phyloP scores from a whole-genome alignment of 2,113 vertebrate genomes.

The Eolophus roseicapilla region DNA sequence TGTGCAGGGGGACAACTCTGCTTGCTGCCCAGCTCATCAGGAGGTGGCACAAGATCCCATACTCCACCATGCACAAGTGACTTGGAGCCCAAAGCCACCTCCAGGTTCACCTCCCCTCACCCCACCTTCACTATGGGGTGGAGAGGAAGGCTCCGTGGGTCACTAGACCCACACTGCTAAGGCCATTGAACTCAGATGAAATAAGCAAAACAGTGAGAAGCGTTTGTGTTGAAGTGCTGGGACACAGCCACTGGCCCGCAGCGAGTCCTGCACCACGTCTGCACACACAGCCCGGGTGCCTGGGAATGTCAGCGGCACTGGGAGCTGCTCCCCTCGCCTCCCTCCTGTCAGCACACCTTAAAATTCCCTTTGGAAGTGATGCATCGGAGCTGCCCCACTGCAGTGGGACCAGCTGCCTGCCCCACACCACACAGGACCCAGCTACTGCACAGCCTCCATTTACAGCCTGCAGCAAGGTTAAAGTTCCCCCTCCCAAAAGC shows the following conservation, averaged over 20 bases:
- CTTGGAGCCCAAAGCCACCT: not conserved
- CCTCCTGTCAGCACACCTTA: not conserved
- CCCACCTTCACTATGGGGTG: accelerated
- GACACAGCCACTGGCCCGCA: not conserved
- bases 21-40: accelerated
- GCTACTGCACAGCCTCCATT: accelerated
- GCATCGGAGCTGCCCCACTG: not conserved
- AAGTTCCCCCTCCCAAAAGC: not conserved
- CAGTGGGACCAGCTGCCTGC: not conserved
- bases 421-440: not conserved
- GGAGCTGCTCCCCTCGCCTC: not conserved
- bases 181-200: not conserved
- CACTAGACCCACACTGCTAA: not conserved
- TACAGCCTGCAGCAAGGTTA: not conserved
- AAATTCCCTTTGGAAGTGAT: not conserved
- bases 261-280: not conserved
- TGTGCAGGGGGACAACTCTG: not conserved
- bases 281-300: not conserved
- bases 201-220: not conserved
- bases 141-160: not conserved
- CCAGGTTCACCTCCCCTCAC: accelerated
- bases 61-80: accelerated
- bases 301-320: not conserved
- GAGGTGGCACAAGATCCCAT: not conserved
- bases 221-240: not conserved